phyloP scores from a whole-genome alignment of 2,113 vertebrate genomes.

The Salvelinus fontinalis region DNA sequence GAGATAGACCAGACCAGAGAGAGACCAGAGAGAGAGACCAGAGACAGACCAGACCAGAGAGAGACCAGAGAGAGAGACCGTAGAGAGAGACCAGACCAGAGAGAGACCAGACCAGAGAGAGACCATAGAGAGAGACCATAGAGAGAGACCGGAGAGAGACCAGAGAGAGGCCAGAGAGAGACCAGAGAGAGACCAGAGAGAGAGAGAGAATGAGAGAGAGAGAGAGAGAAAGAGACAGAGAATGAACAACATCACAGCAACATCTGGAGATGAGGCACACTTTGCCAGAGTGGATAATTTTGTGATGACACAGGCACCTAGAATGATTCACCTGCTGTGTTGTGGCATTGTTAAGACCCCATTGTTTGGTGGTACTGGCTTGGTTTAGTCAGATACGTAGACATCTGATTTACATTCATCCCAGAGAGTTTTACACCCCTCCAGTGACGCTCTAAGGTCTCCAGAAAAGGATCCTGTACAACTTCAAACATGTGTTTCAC shows the following conservation, averaged over 20 bases:
- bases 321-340: slow-evolving; percentile 40
- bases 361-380: no score
- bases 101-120: no score
- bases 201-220: not conserved
- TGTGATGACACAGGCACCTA: slow-evolving; percentile 38
- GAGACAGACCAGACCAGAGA: no score
- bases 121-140: no score
- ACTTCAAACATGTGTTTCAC: slow-evolving; percentile 61
- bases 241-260: not conserved
- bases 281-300: slow-evolving; percentile 24
- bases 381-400: slow-evolving; percentile 44
- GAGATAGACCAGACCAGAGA: no score
- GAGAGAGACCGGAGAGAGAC: no score
- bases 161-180: no score
- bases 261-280: not conserved
- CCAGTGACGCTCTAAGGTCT: slow-evolving; percentile 53
- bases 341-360: slow-evolving; percentile 39
- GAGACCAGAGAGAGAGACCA: no score
- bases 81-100: no score
- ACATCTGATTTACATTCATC: slow-evolving; percentile 53
- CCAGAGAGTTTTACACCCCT: slow-evolving; percentile 53
- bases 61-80: no score
- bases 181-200: no score
- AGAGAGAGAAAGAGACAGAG: not conserved
- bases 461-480: slow-evolving; percentile 37